Percentiles rank a stretch among this genome's conserved stretches.
These are phyloP conservation scores for Lepidurus couesii DNA, from an alignment of 1,140 invertebrate species.

Conservation along the genomic window DNA sequence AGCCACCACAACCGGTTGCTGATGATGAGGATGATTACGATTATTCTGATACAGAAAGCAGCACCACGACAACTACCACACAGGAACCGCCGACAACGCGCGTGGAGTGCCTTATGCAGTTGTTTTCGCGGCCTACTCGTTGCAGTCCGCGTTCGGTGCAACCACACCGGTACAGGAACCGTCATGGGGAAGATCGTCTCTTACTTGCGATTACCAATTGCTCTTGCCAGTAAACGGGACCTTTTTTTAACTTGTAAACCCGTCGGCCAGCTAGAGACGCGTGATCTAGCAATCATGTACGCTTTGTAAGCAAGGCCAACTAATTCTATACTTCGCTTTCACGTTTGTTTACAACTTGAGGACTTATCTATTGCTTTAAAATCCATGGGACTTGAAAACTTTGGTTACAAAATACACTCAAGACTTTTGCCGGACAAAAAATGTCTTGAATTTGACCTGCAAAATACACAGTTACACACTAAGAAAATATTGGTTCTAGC, in stretches of 20 bases:
- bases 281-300: not conserved
- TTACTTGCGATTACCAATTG: slow-evolving; percentile 49
- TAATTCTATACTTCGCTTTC: not conserved
- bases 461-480: too few relatives aligned
- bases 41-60: slow-evolving; percentile 41
- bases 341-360: too few relatives aligned
- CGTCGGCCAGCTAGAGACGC: not conserved
- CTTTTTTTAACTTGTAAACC: slow-evolving; percentile 23
- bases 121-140: slow-evolving; percentile 44
- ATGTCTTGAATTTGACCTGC: too few relatives aligned
- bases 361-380: too few relatives aligned
- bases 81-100: not conserved
- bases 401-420: too few relatives aligned
- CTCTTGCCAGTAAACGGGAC: slow-evolving; percentile 44
- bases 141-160: slow-evolving; percentile 47
- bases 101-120: slow-evolving; percentile 44
- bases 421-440: too few relatives aligned
- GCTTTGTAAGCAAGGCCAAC: slow-evolving; percentile 5
- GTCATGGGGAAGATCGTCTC: slow-evolving; percentile 42
- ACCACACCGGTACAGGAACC: slow-evolving; percentile 48
- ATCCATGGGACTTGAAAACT: too few relatives aligned
- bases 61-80: slow-evolving; percentile 40
- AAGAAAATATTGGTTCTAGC: too few relatives aligned
- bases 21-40: not conserved
- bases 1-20: not conserved